Evolutionary conservation across 2,113 vertebrate species (phyloP).

Genomic region (Catharus minimus): DNA sequence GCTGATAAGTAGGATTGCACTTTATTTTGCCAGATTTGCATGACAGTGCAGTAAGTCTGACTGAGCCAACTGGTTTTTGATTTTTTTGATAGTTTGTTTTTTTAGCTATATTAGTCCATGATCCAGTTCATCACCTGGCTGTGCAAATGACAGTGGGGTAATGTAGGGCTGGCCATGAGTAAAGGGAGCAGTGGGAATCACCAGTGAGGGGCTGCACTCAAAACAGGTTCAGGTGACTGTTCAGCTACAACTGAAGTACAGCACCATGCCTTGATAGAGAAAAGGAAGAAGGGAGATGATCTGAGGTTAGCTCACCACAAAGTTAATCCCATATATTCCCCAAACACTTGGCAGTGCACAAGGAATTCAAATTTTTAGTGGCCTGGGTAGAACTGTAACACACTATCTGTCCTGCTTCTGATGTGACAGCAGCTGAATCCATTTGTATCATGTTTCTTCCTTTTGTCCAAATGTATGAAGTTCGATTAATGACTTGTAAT

Average conservation of each 20-base stretch:
- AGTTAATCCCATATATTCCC: neutral
- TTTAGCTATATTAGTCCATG: neutral
- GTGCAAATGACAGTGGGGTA: neutral
- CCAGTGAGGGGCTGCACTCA: neutral
- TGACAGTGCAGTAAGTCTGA: neutral
- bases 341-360: neutral
- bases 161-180: neutral
- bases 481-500: neutral
- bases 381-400: neutral
- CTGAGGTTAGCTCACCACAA: neutral
- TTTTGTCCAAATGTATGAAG: neutral
- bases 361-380: neutral
- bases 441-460: neutral
- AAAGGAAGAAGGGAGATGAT: neutral
- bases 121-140: neutral
- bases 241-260: neutral
- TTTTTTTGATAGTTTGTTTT: neutral
- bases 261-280: neutral
- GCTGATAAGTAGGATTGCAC: neutral
- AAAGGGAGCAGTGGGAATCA: neutral
- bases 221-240: neutral
- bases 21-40: neutral
- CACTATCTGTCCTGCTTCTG: neutral
- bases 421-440: neutral
- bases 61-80: neutral